Base-by-base conservation (phyloP, 2,888 invertebrate species). In the Mesorhabditis belari region DNA sequence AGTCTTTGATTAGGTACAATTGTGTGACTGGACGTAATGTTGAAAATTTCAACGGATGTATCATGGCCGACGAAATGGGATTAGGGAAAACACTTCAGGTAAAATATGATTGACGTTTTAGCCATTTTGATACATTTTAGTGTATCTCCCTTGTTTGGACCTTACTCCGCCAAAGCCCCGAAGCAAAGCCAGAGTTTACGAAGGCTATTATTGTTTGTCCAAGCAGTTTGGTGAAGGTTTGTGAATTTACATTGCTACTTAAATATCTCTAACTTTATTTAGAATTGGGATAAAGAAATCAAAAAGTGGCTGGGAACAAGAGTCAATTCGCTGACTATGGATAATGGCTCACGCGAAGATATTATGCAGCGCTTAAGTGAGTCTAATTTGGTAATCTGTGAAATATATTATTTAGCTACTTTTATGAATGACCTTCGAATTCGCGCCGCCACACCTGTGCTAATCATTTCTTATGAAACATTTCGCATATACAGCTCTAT, bases 41-140 rank as follows among this genome's bases (percentile, higher is more conserved):
- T 71, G 63, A 67, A 27, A 64, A 61, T 19, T 70, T 60, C 55
- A 57, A 64, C 82, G 98, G 98, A 0, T 98, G 96, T 77, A 98
- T 98, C 54, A 98, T 98, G 96, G 98, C 98, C 3, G 98, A 98
- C 83, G 98, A 98, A 86, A 98, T 98, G 96, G 83, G 83, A 60
- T 67, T 77, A 35, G 96, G 96, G 2, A 99, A 98, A 84, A 98
- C 98, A 0, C 84, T 98, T 9, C 98, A 98, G 44, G 44, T 35
- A 17, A 17, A n/a, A n/a, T n/a, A n/a, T n/a, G n/a, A n/a, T 9
- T n/a, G 44, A 1, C 1, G 12, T 35, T 35, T 35, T 35, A 1
- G 44, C 0, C n/a, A 35, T 1, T 35, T 35, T 9, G 44, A 35
- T 35, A 9, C 12, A 17, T 35, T 35, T 35, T 35, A 35, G 82